phyloP scores from a whole-genome alignment of 2,888 invertebrate species.

The Hyles lineata region DNA sequence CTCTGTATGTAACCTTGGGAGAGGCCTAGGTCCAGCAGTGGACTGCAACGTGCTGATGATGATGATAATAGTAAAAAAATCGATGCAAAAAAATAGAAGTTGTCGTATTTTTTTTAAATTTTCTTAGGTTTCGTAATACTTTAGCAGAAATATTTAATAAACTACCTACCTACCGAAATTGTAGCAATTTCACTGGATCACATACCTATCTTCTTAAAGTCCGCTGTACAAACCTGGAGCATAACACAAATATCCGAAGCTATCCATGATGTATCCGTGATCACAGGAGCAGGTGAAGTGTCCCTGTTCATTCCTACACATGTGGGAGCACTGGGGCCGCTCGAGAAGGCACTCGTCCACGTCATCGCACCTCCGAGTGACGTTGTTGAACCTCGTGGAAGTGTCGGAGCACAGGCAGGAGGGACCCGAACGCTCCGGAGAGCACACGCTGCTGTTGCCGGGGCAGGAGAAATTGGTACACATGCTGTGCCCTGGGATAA shows the following conservation, averaged over 20 bases:
- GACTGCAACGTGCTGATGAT: too few relatives aligned
- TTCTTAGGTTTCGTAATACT: too few relatives aligned
- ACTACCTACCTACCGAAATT: too few relatives aligned
- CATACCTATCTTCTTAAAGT: too few relatives aligned
- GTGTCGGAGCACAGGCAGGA: conserved; percentile 83
- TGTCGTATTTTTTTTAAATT: too few relatives aligned
- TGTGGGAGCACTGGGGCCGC: conserved; percentile 88
- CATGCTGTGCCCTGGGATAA: conserved; percentile 65
- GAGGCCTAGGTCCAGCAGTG: too few relatives aligned
- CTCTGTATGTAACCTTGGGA: too few relatives aligned
- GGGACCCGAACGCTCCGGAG: conserved; percentile 61
- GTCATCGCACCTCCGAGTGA: conserved; percentile 77
- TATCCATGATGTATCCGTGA: conserved; percentile 59
- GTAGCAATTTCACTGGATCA: too few relatives aligned
- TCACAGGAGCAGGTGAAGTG: conserved; percentile 87
- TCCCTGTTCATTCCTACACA: conserved; percentile 85
- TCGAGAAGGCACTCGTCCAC: conserved; percentile 87
- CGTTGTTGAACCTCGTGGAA: conserved; percentile 68
- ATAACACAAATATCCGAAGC: conserved; percentile 58
- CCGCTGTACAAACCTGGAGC: conserved; percentile 57
- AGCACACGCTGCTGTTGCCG: conserved; percentile 52
- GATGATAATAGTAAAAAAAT: too few relatives aligned
- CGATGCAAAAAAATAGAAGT: too few relatives aligned
- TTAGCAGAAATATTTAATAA: too few relatives aligned
- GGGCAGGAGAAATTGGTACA: conserved; percentile 62